phyloP scores from a whole-genome alignment of 2,888 invertebrate species.

The Calliopum simillimum region DNA sequence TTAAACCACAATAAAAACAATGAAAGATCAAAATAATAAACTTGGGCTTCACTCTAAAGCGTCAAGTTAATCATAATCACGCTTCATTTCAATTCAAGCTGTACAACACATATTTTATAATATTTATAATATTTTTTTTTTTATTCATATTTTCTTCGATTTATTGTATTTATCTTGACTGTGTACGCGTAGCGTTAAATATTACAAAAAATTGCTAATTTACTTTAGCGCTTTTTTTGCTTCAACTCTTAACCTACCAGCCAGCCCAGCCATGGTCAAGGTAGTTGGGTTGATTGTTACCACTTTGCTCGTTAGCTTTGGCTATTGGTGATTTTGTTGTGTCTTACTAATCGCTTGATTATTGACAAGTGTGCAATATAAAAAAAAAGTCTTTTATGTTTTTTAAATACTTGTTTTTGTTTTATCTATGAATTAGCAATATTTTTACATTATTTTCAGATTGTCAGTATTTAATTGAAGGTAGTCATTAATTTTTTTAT shows the following conservation, averaged over 20 bases:
- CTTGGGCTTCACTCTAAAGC: background rate
- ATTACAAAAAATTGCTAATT: conserved; percentile 13
- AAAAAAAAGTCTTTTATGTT: too few relatives aligned
- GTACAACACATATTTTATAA: background rate
- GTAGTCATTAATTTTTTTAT: too few relatives aligned
- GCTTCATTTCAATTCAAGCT: conserved; percentile 2
- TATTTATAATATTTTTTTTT: too few relatives aligned
- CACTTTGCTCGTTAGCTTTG: background rate
- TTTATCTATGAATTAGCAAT: too few relatives aligned
- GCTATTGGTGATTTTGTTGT: background rate
- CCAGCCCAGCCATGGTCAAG: conserved; percentile 23
- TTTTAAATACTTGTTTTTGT: too few relatives aligned
- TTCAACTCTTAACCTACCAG: background rate
- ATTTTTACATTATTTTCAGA: too few relatives aligned
- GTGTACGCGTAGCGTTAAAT: background rate
- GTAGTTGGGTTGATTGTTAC: background rate
- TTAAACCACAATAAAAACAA: background rate
- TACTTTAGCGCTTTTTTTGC: background rate
- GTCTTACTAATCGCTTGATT: too few relatives aligned
- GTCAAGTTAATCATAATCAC: conserved; percentile 16
- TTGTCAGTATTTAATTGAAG: too few relatives aligned
- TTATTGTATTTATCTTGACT: conserved; percentile 13
- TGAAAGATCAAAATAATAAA: background rate
- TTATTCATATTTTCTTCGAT: background rate
- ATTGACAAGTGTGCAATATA: too few relatives aligned